Percentiles rank a stretch among this genome's conserved stretches.
Conservation (phyloP, 1,140 invertebrate species). For the Zelostemma sp. region DNA sequence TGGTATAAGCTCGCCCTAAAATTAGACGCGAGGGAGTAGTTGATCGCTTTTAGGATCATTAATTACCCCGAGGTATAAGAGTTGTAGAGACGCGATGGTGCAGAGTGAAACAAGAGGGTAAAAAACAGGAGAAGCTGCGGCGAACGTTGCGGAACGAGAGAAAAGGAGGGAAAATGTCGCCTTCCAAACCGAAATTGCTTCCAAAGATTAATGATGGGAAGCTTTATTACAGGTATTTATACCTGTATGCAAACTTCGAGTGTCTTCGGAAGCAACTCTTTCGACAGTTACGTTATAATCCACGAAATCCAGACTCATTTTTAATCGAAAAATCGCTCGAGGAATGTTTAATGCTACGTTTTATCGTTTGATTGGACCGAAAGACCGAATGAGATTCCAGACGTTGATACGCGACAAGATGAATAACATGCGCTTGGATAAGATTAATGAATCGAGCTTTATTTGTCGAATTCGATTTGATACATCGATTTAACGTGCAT, state of each 20-base stretch:
- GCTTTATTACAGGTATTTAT: slow-evolving; percentile 61
- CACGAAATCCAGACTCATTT: slow-evolving; percentile 18
- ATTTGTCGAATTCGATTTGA: slow-evolving; percentile 62
- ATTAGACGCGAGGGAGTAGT: slow-evolving; percentile 63
- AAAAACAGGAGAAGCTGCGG: slow-evolving; percentile 25
- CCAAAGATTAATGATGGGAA: slow-evolving; percentile 58
- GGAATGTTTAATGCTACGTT: too few relatives aligned
- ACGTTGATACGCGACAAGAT: slow-evolving; percentile 29
- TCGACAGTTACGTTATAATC: slow-evolving; percentile 43
- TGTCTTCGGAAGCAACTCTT: slow-evolving; percentile 27
- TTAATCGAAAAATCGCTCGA: slow-evolving; percentile 4
- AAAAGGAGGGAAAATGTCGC: slow-evolving; percentile 56
- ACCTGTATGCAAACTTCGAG: slow-evolving; percentile 34
- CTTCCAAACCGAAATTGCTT: slow-evolving; percentile 61
- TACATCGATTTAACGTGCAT: slow-evolving; percentile 60
- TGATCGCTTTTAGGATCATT: slow-evolving; percentile 66
- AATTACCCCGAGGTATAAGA: slow-evolving; percentile 60
- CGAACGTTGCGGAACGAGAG: slow-evolving; percentile 14
- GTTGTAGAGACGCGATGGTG: slow-evolving; percentile 42
- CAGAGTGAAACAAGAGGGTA: slow-evolving; percentile 27
- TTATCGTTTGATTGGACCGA: slow-evolving; percentile 3
- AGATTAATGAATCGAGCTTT: slow-evolving; percentile 54
- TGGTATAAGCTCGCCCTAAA: slow-evolving; percentile 54
- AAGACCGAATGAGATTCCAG: slow-evolving; percentile 29
- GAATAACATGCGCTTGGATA: slow-evolving; percentile 44